Evolutionary conservation across 2,797 vertebrate species (phyloP), one percentile per base, ranked within the genome.

Genomic region (Limosa lapponica): DNA sequence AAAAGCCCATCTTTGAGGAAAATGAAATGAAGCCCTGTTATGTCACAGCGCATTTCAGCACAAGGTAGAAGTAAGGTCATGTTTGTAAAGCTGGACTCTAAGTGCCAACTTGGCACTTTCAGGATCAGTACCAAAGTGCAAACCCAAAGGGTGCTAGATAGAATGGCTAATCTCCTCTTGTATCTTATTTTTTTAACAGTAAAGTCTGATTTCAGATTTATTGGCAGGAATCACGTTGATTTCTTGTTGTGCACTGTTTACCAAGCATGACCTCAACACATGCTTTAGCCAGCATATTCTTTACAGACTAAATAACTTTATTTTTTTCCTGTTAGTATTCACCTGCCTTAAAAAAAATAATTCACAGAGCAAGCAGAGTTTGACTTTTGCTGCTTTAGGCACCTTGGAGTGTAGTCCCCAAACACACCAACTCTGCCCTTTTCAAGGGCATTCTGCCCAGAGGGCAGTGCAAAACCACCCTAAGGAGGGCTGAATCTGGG

Each of bases 371-470:
- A 84, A 87, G 55, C 32, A 74, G 71, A 61, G 52, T 70, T 87
- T 6, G 44, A 89, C 64, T 85, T 93, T 39, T 69, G 71, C 59
- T 92, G 52, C 37, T 85, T 74, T 67, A 58, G 59, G 84, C 59
- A 93, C 23, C 18, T 94, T 59, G 44, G 36, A 79, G 36, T 17
- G 27, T 52, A 87, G 66, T 73, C 55, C 67, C 78, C 61, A 90
- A 90, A 90, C 48, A 71, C n/a, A 92, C 57, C 48, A 82, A 52
- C 34, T 89, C 69, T 93, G 71, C 64, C 67, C 78, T 74, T 90
- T 67, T 65, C 81, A 90, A 94, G 93, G 82, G 54, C 61, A 58
- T 28, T 73, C 52, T 92, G 59, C 74, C 64, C 69, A 80, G 57
- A 59, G 49, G 41, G 28, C 57, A 72, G 72, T 43, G 67, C 59